Evolutionary conservation across 2,113 vertebrate species (phyloP).

Genomic region (Felis chaus): DNA sequence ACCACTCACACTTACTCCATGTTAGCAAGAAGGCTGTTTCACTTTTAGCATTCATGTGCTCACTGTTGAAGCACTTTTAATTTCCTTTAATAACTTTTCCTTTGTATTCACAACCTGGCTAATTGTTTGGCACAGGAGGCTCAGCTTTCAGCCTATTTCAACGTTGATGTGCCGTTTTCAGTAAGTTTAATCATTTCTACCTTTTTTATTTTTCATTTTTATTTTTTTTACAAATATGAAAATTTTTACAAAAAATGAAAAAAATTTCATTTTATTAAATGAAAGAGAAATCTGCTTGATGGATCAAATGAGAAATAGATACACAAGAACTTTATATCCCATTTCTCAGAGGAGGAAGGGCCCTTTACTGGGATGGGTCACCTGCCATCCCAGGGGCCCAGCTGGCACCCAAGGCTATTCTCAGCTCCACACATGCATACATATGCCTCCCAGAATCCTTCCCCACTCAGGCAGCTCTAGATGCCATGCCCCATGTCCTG

Average conservation of each 20-base stretch:
- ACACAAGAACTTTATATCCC: conserved; percentile 93
- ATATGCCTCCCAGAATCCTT: neutral
- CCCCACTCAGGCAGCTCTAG: neutral
- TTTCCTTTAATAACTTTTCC: neutral
- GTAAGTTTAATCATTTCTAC: neutral
- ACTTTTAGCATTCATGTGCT: neutral
- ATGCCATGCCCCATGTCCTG: neutral
- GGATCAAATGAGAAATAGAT: conserved; percentile 91
- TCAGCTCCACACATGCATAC: neutral
- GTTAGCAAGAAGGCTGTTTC: neutral
- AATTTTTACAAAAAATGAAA: no score
- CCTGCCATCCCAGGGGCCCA: neutral
- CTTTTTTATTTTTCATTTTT: neutral
- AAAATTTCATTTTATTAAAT: conserved; percentile 89
- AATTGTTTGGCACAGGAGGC: neutral
- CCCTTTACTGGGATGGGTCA: neutral
- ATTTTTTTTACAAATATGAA: conserved; percentile 82
- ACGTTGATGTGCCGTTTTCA: neutral
- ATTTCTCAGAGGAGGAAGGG: neutral
- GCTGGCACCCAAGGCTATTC: neutral
- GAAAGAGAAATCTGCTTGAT: conserved; percentile 87
- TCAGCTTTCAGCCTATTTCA: neutral
- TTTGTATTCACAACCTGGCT: neutral
- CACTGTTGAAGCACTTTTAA: neutral
- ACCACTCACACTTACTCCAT: neutral